phyloP scores from a whole-genome alignment of 1,140 invertebrate genomes.

The Triops cancriformis region DNA sequence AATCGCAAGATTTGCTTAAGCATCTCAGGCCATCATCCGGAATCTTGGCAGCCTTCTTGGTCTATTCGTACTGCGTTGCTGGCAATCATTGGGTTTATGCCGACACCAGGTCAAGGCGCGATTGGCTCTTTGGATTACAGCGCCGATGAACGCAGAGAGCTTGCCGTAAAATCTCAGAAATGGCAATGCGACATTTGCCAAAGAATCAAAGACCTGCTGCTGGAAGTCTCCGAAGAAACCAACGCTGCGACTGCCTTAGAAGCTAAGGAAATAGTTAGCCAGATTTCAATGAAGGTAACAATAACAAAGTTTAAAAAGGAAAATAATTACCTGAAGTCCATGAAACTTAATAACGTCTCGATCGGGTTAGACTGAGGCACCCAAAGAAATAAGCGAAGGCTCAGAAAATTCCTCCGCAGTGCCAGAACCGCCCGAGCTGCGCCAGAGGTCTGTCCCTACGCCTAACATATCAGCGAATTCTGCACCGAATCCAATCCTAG shows the following conservation, averaged over 20 bases:
- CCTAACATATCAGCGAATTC: not conserved
- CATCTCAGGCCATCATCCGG: conserved; percentile 94
- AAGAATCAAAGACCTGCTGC: conserved; percentile 22
- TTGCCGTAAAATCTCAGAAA: conserved; percentile 57
- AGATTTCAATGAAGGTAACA: conserved; percentile 27
- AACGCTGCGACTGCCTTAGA: conserved; percentile 24
- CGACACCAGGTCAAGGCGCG: conserved; percentile 73
- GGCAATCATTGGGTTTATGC: conserved; percentile 91
- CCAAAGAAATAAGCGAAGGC: not conserved
- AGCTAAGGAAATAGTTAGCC: conserved; percentile 24
- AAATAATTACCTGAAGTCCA: not conserved
- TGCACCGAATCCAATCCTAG: not conserved
- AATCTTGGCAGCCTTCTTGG: conserved; percentile 96
- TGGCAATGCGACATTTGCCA: conserved; percentile 23
- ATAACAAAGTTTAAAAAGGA: conserved; percentile 7
- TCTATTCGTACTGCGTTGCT: conserved; percentile 87
- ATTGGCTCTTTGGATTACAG: conserved; percentile 85
- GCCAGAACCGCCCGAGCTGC: not conserved
- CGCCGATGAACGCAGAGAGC: conserved; percentile 63
- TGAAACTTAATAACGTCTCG: not conserved
- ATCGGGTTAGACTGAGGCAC: not conserved
- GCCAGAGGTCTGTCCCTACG: not conserved
- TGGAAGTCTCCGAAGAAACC: conserved; percentile 16
- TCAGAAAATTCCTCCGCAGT: not conserved
- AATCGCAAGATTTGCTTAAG: conserved; percentile 94